Conservation (phyloP, 2,113 vertebrate species). For the Rissa tridactyla region DNA sequence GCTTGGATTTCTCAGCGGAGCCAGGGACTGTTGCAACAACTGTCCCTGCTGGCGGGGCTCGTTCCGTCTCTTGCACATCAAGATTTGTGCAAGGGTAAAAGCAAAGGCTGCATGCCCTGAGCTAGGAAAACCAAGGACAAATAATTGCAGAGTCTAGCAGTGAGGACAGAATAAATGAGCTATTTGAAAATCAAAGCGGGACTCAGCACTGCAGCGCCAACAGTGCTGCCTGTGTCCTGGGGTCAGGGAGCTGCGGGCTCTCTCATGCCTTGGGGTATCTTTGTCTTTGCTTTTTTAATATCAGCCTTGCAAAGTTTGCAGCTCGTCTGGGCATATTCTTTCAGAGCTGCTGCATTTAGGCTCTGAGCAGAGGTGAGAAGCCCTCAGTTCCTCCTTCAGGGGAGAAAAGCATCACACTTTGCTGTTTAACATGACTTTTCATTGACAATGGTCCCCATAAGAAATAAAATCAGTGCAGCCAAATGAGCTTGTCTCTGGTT, state of each 20-base stretch:
- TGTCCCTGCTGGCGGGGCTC: not conserved
- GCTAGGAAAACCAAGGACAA: not conserved
- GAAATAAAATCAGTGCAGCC: not conserved
- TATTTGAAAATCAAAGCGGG: not conserved
- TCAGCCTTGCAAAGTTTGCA: not conserved
- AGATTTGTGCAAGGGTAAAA: not conserved
- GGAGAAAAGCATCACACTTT: not conserved
- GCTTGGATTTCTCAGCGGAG: not conserved
- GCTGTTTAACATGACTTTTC: not conserved
- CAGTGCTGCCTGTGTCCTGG: not conserved
- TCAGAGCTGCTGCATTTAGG: not conserved
- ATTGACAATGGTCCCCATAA: not conserved
- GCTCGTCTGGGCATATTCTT: not conserved
- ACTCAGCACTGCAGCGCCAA: not conserved
- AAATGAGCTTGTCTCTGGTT: not conserved
- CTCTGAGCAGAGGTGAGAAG: not conserved
- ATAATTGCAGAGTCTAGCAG: not conserved
- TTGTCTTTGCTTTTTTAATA: not conserved
- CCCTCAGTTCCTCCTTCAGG: not conserved
- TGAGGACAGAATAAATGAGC: conserved; percentile 22
- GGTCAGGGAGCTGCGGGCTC: not conserved
- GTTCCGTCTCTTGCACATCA: not conserved
- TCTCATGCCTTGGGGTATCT: not conserved
- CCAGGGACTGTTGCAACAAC: not conserved
- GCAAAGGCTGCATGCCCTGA: not conserved